phyloP scores from a whole-genome alignment of 2,888 invertebrate species.

The Syrphus vitripennis region DNA sequence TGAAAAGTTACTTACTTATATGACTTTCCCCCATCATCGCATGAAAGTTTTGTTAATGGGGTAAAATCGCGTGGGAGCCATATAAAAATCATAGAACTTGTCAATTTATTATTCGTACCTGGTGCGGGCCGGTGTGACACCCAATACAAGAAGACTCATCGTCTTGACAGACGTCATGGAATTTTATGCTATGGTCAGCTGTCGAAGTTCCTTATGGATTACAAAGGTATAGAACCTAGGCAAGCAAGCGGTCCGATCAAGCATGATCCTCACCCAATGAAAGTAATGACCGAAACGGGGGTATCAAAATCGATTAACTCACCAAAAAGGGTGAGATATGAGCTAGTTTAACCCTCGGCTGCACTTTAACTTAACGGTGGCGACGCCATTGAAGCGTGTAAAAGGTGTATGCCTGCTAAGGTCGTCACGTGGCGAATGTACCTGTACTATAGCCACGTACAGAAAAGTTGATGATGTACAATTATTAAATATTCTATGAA shows the following conservation, averaged over 20 bases:
- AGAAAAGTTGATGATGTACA: constrained; percentile 67
- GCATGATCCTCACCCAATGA: constrained; percentile 68
- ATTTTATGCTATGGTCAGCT: constrained; percentile 47
- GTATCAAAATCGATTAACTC: constrained; percentile 67
- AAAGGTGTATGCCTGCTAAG: constrained; percentile 74
- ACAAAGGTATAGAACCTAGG: background rate
- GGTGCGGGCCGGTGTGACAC: constrained; percentile 4
- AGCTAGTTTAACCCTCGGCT: background rate
- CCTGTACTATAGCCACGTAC: constrained; percentile 34
- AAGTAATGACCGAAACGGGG: constrained; percentile 58
- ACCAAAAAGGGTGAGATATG: constrained; percentile 44
- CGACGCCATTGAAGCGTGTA: constrained; percentile 73
- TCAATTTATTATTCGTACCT: constrained; percentile 31
- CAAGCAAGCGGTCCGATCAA: constrained; percentile 42
- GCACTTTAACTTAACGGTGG: background rate
- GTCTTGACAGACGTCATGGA: background rate
- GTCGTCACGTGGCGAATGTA: constrained; percentile 75
- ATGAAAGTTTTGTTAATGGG: constrained; percentile 1
- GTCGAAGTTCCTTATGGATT: constrained; percentile 45
- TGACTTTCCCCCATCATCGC: background rate
- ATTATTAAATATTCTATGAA: constrained; percentile 60
- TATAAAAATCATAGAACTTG: constrained; percentile 15
- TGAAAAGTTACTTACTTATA: background rate
- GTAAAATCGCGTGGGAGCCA: constrained; percentile 38
- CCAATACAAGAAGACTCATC: background rate